phyloP scores from a whole-genome alignment of 1,140 invertebrate genomes.

The Trachelipus rathkii region DNA sequence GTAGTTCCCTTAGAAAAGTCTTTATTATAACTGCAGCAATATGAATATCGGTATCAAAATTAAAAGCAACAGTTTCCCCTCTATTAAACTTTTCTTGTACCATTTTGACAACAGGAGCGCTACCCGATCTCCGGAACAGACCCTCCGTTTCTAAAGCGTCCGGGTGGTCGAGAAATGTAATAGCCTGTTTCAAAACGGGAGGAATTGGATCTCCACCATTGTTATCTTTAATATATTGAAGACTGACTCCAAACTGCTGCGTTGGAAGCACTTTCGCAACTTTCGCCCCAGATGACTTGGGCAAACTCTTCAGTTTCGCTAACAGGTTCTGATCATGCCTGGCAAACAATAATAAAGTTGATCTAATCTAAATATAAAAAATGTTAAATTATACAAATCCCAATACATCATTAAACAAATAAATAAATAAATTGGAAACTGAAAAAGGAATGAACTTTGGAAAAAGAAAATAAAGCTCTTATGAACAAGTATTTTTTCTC shows the following conservation, averaged over 20 bases:
- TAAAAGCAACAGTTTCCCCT: conserved; percentile 74
- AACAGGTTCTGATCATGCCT: conserved; percentile 69
- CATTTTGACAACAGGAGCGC: conserved; percentile 73
- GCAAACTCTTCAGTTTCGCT: conserved; percentile 57
- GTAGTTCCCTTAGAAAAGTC: conserved; percentile 86
- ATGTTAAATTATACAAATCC: not conserved
- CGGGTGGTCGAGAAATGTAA: conserved; percentile 43
- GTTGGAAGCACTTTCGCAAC: conserved; percentile 61
- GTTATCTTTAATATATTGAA: conserved; percentile 84
- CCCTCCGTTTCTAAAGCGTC: conserved; percentile 89
- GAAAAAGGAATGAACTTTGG: too few relatives aligned
- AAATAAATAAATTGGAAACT: too few relatives aligned
- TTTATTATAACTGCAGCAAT: conserved; percentile 90
- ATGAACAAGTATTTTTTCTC: too few relatives aligned
- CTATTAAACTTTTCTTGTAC: conserved; percentile 79
- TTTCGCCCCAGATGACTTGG: conserved; percentile 46
- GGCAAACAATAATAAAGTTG: conserved; percentile 42
- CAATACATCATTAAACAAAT: not conserved
- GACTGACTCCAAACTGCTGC: conserved; percentile 88
- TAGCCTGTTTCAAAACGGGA: conserved; percentile 65
- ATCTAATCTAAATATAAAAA: not conserved
- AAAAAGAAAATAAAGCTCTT: too few relatives aligned
- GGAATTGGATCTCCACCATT: conserved; percentile 77
- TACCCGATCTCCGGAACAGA: conserved; percentile 87
- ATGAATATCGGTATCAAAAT: conserved; percentile 69